phyloP scores from a whole-genome alignment of 1,140 invertebrate species.

The Drosophila bocki region DNA sequence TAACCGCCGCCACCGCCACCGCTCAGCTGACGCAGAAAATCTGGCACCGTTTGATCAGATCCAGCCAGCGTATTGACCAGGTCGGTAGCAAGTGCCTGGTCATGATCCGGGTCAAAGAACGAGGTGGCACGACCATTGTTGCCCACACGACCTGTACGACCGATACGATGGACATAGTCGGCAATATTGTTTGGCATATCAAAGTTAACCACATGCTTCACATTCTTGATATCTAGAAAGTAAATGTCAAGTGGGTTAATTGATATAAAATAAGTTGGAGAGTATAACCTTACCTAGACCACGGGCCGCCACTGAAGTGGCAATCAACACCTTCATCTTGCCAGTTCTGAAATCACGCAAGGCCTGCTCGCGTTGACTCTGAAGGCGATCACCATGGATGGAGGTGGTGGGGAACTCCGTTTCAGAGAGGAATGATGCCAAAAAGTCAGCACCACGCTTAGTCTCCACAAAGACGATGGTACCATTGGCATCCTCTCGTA shows the following conservation, averaged over 20 bases:
- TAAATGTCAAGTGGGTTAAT: neutral
- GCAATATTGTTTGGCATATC: slow-evolving; percentile 94
- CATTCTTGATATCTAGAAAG: slow-evolving; percentile 86
- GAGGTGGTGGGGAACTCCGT: slow-evolving; percentile 91
- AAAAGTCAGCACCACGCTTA: slow-evolving; percentile 95
- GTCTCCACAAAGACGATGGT: slow-evolving; percentile 96
- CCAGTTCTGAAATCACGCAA: slow-evolving; percentile 93
- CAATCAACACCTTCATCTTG: slow-evolving; percentile 92
- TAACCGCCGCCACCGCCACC: slow-evolving; percentile 69
- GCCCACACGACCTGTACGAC: slow-evolving; percentile 96
- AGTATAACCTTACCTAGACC: slow-evolving; percentile 91
- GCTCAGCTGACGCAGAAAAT: slow-evolving; percentile 86
- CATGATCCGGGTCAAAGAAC: slow-evolving; percentile 91
- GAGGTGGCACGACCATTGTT: slow-evolving; percentile 95
- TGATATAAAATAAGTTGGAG: slow-evolving; percentile 91
- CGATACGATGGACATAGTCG: slow-evolving; percentile 98
- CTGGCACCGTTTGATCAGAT: slow-evolving; percentile 88
- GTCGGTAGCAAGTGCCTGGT: slow-evolving; percentile 87
- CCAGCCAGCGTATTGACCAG: slow-evolving; percentile 91
- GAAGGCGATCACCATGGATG: slow-evolving; percentile 96
- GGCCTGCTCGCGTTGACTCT: slow-evolving; percentile 95
- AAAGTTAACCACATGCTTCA: slow-evolving; percentile 96
- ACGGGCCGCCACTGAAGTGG: slow-evolving; percentile 96
- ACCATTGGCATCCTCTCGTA: slow-evolving; percentile 85
- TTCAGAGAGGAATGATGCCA: slow-evolving; percentile 91